Evolutionary conservation across 2,888 invertebrate genomes (phyloP).

Genomic region (Eulithis prunata): DNA sequence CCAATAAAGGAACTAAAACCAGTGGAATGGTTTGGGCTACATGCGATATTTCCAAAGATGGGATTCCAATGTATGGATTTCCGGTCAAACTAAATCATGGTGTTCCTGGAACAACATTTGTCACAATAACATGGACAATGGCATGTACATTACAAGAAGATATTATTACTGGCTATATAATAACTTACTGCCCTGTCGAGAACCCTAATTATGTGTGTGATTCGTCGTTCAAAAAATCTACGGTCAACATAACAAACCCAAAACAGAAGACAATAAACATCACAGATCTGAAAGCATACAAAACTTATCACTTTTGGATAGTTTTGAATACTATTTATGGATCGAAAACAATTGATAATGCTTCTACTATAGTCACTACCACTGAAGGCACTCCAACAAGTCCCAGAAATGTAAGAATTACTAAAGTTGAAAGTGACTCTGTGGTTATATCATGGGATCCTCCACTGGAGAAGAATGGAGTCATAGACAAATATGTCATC

Average conservation of each 20-base stretch:
- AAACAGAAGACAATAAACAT: constrained; percentile 83
- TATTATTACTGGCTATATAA: constrained; percentile 88
- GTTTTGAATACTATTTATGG: constrained; percentile 82
- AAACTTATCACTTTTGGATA: constrained; percentile 89
- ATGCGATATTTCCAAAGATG: constrained; percentile 84
- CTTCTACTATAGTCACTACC: constrained; percentile 87
- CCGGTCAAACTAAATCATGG: constrained; percentile 67
- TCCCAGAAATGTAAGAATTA: constrained; percentile 84
- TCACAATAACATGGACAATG: constrained; percentile 89
- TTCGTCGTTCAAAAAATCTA: constrained; percentile 65
- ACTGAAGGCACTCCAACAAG: constrained; percentile 86
- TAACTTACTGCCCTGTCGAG: constrained; percentile 89
- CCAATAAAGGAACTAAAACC: constrained; percentile 87
- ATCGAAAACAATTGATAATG: constrained; percentile 68
- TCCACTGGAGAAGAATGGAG: constrained; percentile 89
- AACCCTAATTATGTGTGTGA: constrained; percentile 83
- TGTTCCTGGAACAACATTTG: constrained; percentile 67
- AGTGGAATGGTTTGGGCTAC: constrained; percentile 95
- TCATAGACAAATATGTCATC: constrained; percentile 86
- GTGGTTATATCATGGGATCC: constrained; percentile 87
- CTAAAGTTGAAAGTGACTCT: constrained; percentile 85
- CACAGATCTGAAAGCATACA: constrained; percentile 88
- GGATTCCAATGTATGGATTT: constrained; percentile 82
- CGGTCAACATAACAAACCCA: constrained; percentile 68
- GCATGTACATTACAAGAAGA: constrained; percentile 90